phyloP scores from a whole-genome alignment of 1,140 invertebrate species.

The Drosophila ficusphila region DNA sequence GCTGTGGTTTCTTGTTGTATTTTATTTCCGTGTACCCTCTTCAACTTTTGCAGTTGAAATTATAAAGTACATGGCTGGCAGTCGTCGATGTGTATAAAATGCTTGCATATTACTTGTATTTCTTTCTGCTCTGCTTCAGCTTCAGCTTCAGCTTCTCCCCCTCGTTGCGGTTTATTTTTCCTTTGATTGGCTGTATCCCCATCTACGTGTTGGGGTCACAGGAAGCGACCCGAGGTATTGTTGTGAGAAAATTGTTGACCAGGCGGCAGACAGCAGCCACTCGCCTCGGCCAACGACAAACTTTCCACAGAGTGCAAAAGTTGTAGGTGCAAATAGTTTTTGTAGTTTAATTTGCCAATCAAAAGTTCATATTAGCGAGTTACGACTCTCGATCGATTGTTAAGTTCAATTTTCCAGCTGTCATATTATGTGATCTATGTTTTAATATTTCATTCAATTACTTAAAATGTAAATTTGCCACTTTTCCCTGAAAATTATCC shows the following conservation, averaged over 20 bases:
- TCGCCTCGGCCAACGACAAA: constrained; percentile 37
- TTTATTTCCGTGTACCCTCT: background rate
- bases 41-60: constrained; percentile 44
- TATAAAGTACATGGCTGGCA: constrained; percentile 59
- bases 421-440: constrained; percentile 20
- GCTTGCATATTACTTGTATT: constrained; percentile 70
- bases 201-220: constrained; percentile 64
- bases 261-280: constrained; percentile 17
- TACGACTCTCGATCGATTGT: constrained; percentile 28
- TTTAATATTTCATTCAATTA: background rate
- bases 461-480: background rate
- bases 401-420: constrained; percentile 9
- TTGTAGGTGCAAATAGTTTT: constrained; percentile 57
- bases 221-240: constrained; percentile 59
- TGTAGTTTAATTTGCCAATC: constrained; percentile 57
- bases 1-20: too few relatives aligned
- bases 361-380: constrained; percentile 59
- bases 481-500: background rate
- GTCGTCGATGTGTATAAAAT: constrained; percentile 65
- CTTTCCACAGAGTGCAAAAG: constrained; percentile 48
- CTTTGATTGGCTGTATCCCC: constrained; percentile 60
- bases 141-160: constrained; percentile 1
- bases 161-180: constrained; percentile 53
- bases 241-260: constrained; percentile 57
- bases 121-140: constrained; percentile 27